These are phyloP conservation scores for Trichopoda pennipes DNA, from an alignment of 2,888 invertebrate species.

Conservation along the genomic window DNA sequence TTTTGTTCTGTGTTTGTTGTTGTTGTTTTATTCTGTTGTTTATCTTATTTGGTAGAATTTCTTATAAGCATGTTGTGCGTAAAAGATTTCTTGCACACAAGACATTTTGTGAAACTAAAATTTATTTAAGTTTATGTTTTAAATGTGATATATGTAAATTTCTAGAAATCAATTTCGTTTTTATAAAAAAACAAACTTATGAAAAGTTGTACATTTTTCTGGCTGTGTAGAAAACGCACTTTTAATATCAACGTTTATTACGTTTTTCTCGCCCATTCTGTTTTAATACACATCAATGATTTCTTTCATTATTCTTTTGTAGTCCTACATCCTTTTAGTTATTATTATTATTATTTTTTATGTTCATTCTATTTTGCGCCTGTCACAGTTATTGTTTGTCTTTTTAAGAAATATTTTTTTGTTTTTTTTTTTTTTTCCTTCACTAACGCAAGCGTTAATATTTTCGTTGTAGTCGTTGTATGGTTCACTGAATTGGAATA, in stretches of 20 bases:
- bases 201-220: neutral
- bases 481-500: slow-evolving; percentile 57
- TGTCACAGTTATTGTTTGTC: slow-evolving; percentile 63
- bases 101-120: no score
- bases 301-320: slow-evolving; percentile 57
- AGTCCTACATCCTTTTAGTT: slow-evolving; percentile 11
- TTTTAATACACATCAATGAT: slow-evolving; percentile 57
- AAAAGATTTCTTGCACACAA: no score
- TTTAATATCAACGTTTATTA: neutral
- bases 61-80: no score
- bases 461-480: slow-evolving; percentile 26
- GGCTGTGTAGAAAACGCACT: no score
- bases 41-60: no score
- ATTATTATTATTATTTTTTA: slow-evolving; percentile 4
- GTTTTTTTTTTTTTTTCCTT: slow-evolving; percentile 5
- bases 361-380: slow-evolving; percentile 27
- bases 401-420: slow-evolving; percentile 32
- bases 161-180: no score
- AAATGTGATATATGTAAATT: no score
- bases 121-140: no score
- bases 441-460: slow-evolving; percentile 49
- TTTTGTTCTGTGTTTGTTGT: no score
- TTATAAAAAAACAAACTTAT: no score
- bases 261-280: neutral
- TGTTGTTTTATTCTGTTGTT: no score